Percentiles rank a stretch among this genome's conserved stretches.
Evolutionary conservation across 2,797 vertebrate species (phyloP).

Genomic region (Gallirallus australis): DNA sequence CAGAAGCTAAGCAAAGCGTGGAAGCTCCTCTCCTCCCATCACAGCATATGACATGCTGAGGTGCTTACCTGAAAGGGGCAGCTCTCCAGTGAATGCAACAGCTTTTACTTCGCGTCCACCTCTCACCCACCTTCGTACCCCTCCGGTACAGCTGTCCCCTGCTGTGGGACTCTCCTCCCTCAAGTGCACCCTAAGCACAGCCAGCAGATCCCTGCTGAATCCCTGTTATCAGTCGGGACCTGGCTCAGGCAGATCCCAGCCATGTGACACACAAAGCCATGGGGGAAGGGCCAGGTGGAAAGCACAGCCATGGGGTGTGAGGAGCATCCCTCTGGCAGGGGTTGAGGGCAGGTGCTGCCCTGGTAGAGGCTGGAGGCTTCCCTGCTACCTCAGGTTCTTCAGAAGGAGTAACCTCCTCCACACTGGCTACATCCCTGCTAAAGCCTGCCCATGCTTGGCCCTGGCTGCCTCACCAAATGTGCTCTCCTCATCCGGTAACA

Average conservation of each 20-base stretch:
- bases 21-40: constrained; percentile 34
- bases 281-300: background rate
- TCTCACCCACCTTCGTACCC: background rate
- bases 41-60: background rate
- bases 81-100: background rate
- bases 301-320: fast-evolving
- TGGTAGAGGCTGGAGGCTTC: background rate
- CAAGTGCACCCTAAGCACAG: fast-evolving
- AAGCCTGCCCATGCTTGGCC: background rate
- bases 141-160: background rate
- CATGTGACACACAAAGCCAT: background rate
- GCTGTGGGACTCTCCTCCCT: fast-evolving
- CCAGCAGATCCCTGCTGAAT: background rate
- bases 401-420: background rate
- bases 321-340: background rate
- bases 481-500: background rate
- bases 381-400: background rate
- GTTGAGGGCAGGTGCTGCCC: background rate
- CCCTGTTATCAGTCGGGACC: background rate
- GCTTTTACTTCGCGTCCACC: background rate
- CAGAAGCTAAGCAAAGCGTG: constrained; percentile 2
- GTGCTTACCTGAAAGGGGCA: background rate
- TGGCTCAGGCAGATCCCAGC: background rate
- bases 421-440: background rate
- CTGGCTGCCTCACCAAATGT: background rate